phyloP scores from a whole-genome alignment of 2,113 vertebrate genomes.

The Ictalurus punctatus region DNA sequence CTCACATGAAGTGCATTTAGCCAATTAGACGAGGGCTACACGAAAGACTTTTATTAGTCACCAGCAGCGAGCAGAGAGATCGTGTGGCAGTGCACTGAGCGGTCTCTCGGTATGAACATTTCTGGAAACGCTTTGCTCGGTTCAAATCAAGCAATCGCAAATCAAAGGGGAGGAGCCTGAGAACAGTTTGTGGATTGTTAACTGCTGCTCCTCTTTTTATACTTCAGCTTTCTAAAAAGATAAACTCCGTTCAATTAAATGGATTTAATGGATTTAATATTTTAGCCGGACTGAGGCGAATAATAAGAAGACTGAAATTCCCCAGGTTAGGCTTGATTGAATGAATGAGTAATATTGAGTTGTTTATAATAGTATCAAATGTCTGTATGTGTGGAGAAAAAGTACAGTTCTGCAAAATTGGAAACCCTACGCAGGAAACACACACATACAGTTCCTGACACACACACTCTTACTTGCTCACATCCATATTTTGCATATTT shows the following conservation, averaged over 20 bases:
- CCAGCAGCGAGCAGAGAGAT: neutral
- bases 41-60: neutral
- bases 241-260: neutral
- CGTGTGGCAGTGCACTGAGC: neutral
- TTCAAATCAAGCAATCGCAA: neutral
- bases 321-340: neutral
- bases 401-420: neutral
- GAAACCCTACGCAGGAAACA: neutral
- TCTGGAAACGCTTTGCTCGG: neutral
- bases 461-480: neutral
- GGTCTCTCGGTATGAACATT: neutral
- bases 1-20: neutral
- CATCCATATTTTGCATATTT: slow-evolving; percentile 32
- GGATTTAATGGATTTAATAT: neutral
- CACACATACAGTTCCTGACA: slow-evolving; percentile 18
- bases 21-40: neutral
- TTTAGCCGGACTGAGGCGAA: neutral
- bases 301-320: neutral
- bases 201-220: neutral
- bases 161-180: neutral
- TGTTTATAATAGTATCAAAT: neutral
- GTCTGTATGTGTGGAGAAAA: neutral
- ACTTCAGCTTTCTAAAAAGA: neutral
- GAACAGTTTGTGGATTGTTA: neutral
- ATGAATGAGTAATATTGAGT: neutral